A percentile compares a stretch with the other conserved stretches of the same genome.
Evolutionary conservation across 1,140 invertebrate species (phyloP).

Genomic region (Fragariocoptes setiger): DNA sequence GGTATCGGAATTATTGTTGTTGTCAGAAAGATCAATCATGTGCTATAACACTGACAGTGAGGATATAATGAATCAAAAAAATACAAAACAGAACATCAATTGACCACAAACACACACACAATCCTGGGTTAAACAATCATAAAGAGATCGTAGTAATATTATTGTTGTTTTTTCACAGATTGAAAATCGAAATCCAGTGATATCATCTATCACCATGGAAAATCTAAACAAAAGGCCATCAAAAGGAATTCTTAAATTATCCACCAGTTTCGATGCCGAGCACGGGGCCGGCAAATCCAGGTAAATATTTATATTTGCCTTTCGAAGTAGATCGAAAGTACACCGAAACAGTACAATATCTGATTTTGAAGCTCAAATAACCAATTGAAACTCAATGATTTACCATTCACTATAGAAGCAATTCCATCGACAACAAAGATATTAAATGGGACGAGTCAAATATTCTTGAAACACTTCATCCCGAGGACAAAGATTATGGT

Average conservation of each 20-base stretch:
- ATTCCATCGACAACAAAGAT: conserved; percentile 10
- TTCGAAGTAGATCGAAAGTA: background rate
- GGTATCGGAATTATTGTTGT: too few species aligned
- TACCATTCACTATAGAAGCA: background rate
- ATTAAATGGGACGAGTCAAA: conserved; percentile 98
- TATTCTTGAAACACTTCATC: conserved; percentile 87
- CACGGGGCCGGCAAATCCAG: conserved; percentile 25
- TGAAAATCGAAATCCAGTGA: conserved; percentile 1
- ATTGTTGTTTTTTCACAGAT: conserved; percentile 2
- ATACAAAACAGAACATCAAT: too few species aligned
- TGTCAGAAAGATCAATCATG: too few species aligned
- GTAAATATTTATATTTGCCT: conserved; percentile 20
- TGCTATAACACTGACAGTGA: too few species aligned
- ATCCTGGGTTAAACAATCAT: too few species aligned
- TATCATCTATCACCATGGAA: conserved; percentile 13
- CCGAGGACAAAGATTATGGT: conserved; percentile 89
- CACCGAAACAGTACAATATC: background rate
- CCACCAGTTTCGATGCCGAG: conserved; percentile 58
- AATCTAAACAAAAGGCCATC: conserved; percentile 33
- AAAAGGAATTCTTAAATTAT: conserved; percentile 68
- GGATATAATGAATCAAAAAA: too few species aligned
- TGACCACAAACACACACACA: too few species aligned
- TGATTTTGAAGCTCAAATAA: background rate
- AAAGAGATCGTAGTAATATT: conserved; percentile 1
- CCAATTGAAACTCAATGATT: background rate